phyloP scores from a whole-genome alignment of 2,113 vertebrate genomes.

The Nicator chloris region DNA sequence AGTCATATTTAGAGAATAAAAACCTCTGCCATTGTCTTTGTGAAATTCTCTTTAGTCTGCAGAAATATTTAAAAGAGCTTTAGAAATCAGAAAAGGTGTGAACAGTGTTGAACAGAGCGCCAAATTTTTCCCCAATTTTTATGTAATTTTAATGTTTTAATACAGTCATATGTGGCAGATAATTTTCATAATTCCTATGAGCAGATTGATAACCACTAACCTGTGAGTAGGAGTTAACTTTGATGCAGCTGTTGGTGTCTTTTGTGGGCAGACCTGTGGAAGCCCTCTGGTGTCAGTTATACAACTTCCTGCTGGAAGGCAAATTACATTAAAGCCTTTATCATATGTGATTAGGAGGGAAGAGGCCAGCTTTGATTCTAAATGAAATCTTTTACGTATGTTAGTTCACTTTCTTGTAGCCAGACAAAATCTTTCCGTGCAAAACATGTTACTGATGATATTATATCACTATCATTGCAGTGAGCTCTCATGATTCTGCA shows the following conservation, averaged over 20 bases:
- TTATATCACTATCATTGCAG: neutral
- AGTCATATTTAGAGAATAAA: neutral
- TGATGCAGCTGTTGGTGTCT: neutral
- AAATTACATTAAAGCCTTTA: neutral
- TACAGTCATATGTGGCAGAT: neutral
- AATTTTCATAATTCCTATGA: neutral
- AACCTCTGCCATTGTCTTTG: neutral
- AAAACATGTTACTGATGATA: neutral
- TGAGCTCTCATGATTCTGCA: neutral
- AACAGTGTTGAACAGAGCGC: neutral
- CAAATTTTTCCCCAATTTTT: fast-evolving
- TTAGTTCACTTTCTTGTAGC: neutral
- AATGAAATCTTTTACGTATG: neutral
- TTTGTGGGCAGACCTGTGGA: neutral
- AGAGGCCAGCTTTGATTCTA: neutral
- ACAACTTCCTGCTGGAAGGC: neutral
- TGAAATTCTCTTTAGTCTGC: neutral
- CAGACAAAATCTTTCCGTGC: neutral
- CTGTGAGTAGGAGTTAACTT: neutral
- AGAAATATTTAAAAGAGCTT: neutral
- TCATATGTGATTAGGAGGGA: neutral
- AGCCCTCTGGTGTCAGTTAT: neutral
- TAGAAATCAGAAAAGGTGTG: neutral
- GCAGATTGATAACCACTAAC: neutral
- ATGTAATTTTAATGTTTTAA: neutral